Evolutionary conservation across 1,140 invertebrate genomes (phyloP), one percentile per base, ranked within the genome.

Genomic region (Drosophila pachea): DNA sequence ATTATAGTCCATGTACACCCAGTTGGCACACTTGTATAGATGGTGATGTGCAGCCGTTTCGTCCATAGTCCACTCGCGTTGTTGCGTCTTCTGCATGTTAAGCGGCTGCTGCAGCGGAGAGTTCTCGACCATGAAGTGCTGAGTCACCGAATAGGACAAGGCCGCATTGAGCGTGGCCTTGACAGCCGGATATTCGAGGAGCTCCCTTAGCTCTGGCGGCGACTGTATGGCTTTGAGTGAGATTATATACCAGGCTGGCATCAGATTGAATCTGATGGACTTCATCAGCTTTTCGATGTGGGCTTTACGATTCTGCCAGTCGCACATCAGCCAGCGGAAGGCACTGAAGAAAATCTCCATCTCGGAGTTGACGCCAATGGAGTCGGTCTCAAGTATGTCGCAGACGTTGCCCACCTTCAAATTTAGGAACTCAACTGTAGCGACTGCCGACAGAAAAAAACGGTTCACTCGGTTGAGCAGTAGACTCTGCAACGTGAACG

Each of bases 311-410:
- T 88, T 76, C 1, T 90, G 68, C 94, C 94, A 95, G 68, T 95
- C 91, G 45, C 92, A 90, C 78, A 93, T 92, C 14, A 95, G 78
- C 94, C 94, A 95, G 43, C 94, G 90, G 2, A 95, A 91, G 0
- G 92, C 94, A 5, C 94, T 92, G 93, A 95, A 94, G 31, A 95
- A 91, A 1, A 95, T 92, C 93, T 94, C 86, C 92, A 83, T 70
- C 56, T 88, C 87, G 3, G 76, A 79, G 55, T 88, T 94, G 1
- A 95, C 93, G 63, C 91, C 92, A 62, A 95, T 93, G 70, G 93
- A 93, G 82, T 94, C 93, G 0, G 93, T 94, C 33, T 90, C 90
- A 0, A 95, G 81, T 56, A 95, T 88, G 6, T 91, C 91, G 62
- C 91, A 91, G 4, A 95, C 82, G 78, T 94, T 93, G 7, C 94